Conservation (phyloP, 2,797 vertebrate genomes). For the Liparis tanakae region DNA sequence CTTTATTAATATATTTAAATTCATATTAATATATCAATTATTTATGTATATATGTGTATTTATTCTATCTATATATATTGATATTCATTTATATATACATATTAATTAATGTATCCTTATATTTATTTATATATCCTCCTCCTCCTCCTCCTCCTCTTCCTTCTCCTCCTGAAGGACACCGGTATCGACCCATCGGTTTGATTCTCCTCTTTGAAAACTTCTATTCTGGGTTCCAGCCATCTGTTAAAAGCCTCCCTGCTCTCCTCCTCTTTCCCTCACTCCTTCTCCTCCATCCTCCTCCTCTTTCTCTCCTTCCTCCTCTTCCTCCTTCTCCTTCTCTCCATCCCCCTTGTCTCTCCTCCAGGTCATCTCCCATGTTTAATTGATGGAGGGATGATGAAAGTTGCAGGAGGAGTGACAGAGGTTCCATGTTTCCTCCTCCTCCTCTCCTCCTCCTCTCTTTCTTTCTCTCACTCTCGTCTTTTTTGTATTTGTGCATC, state of each 20-base stretch:
- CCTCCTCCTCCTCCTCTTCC: constrained; percentile 20
- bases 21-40: too few species aligned
- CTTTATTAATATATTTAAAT: too few species aligned
- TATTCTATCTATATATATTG: too few species aligned
- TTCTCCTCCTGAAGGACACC: constrained; percentile 53
- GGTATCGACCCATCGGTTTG: constrained; percentile 60
- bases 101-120: too few species aligned
- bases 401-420: constrained; percentile 78
- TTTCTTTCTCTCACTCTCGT: background rate
- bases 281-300: background rate
- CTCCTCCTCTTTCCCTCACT: constrained; percentile 23
- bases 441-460: too few species aligned
- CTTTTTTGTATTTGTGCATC: background rate
- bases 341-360: constrained; percentile 32
- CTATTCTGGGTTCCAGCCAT: constrained; percentile 64
- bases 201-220: constrained; percentile 62
- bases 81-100: too few species aligned
- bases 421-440: constrained; percentile 72
- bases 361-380: constrained; percentile 61
- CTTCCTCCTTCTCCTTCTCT: background rate
- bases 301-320: constrained; percentile 5
- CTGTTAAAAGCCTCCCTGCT: constrained; percentile 50
- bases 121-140: too few species aligned
- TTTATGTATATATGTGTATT: too few species aligned
- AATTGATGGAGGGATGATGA: constrained; percentile 76